Base-by-base conservation (phyloP, 2,888 invertebrate genomes). In the Alsophila aescularia region DNA sequence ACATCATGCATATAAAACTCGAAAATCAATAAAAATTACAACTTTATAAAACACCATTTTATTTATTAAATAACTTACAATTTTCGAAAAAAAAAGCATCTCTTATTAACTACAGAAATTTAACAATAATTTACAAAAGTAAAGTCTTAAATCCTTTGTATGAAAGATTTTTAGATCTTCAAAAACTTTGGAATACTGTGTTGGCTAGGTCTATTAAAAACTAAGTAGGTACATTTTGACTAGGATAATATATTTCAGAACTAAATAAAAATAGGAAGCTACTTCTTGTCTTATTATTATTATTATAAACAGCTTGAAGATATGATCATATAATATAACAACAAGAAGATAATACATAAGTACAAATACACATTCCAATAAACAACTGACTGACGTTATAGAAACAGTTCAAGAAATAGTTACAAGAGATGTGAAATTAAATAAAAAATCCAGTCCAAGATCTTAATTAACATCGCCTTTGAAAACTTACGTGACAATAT, bases 371-470 rank as follows among this genome's bases (percentile, higher is more conserved):
- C 18, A 31, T 2, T 12, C 32, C 16, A 13, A 41, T 32, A 41
- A 42, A 34, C 29, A 31, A 12, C 18, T 18, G 29, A 18, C 40
- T n/a, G 24, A 34, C 29, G 16, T 34, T 29, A 39, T 32, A 12
- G 4, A 6, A 14, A 16, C 27, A 48, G 16, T 13, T 34, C 27
- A 27, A 21, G 14, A 32, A 40, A 42, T 47, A 36, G 14, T 21
- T 32, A 10, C 24, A 24, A 18, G 18, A 18, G 5, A 14, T 32
- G 27, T n/a, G 8, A 31, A 52, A 51, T 13, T 63, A 70, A 69
- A 53, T 64, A 62, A 67, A 62, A 63, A 64, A 66, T 71, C 75
- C 80, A 80, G 82, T 82, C 77, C 73, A 67, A 70, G 64, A 60
- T 70, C 63, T 73, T 70, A 61, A 52, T 71, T 64, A 61, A 64